Conservation (phyloP, 2,797 vertebrate species). For the Paramormyrops hopkinsi region DNA sequence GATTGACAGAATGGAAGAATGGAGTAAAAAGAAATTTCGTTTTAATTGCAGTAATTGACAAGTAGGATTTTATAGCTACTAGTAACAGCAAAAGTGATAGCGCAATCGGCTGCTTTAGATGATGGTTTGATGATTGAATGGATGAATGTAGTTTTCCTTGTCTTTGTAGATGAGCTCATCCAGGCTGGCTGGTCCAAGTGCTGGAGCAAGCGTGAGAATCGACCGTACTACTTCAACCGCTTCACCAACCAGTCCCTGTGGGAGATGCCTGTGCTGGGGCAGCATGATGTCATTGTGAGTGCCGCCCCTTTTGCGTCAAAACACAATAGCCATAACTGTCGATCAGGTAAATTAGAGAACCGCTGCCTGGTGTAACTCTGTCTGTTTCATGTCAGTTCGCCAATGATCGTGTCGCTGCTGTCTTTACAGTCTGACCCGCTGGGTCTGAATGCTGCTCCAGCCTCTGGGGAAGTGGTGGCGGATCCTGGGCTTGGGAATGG, state of each 20-base stretch:
- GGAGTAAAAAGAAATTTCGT: background rate
- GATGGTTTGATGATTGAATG: background rate
- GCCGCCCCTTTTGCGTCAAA: background rate
- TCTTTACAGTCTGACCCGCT: slow-evolving; percentile 84
- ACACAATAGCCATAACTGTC: background rate
- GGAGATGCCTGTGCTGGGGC: slow-evolving; percentile 93
- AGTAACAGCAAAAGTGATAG: background rate
- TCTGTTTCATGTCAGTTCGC: background rate
- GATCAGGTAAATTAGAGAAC: background rate
- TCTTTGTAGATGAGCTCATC: slow-evolving; percentile 80
- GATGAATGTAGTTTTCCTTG: background rate
- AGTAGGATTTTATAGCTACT: background rate
- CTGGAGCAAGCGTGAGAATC: slow-evolving; percentile 93
- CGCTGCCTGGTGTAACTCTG: background rate
- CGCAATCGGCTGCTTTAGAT: background rate
- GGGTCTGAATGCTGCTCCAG: slow-evolving; percentile 84
- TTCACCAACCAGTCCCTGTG: slow-evolving; percentile 98
- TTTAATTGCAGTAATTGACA: background rate
- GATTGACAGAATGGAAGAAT: background rate
- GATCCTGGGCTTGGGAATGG: slow-evolving; percentile 69
- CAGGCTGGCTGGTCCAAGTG: slow-evolving; percentile 97
- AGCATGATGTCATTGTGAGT: slow-evolving; percentile 94
- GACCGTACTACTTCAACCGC: slow-evolving; percentile 93
- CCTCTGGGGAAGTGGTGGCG: slow-evolving; percentile 65
- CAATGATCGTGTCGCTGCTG: background rate